phyloP scores from a whole-genome alignment of 1,140 invertebrate species.

The Melanaphis sacchari region DNA sequence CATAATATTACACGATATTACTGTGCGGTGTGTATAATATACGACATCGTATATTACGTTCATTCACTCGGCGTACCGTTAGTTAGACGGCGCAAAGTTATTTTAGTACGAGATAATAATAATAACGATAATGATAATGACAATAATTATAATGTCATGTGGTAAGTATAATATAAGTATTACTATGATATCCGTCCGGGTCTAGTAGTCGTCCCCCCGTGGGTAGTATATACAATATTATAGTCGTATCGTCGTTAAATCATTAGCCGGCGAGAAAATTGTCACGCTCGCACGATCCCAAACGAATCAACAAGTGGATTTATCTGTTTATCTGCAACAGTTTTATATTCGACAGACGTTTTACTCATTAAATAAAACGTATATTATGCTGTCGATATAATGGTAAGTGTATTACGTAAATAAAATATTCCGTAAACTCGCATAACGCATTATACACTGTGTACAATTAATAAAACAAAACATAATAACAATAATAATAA shows the following conservation, averaged over 20 bases:
- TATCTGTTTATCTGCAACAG: slow-evolving; percentile 1
- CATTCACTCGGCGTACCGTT: neutral
- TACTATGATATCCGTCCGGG: neutral
- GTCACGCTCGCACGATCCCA: neutral
- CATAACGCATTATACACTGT: neutral
- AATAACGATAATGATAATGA: neutral
- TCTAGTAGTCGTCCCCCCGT: neutral
- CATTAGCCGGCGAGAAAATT: slow-evolving; percentile 5
- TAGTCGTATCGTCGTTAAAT: neutral
- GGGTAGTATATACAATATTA: neutral
- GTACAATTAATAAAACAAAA: neutral
- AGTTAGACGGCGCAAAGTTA: neutral
- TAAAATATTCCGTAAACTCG: neutral
- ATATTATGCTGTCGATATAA: neutral
- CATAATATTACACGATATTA: neutral
- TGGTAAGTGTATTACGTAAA: neutral
- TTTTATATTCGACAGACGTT: neutral
- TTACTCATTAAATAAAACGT: neutral
- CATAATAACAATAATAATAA: neutral
- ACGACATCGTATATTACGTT: neutral
- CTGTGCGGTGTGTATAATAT: neutral
- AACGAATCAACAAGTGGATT: slow-evolving; percentile 11
- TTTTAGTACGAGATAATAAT: neutral
- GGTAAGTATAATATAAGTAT: neutral
- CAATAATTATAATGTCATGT: neutral